A percentile compares a stretch with the other conserved stretches of the same genome.
Evolutionary conservation across 2,113 vertebrate genomes (phyloP).

Genomic region (Platycercus adscitus): DNA sequence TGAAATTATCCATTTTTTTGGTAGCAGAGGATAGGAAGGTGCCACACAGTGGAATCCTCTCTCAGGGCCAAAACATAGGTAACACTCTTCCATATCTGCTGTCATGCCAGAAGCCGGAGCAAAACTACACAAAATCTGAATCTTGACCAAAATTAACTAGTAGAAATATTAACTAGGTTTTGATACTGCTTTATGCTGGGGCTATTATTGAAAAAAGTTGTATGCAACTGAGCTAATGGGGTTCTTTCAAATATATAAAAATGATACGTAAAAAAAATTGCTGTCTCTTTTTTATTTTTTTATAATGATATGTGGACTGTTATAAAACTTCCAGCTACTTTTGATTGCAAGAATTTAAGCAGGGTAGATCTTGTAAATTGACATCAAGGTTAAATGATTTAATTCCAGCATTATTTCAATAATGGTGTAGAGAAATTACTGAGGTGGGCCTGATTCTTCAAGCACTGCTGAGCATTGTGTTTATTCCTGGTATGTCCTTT

Average conservation of each 20-base stretch:
- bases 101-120: background rate
- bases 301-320: background rate
- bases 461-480: background rate
- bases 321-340: background rate
- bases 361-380: background rate
- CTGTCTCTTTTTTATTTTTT: background rate
- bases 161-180: background rate
- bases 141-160: background rate
- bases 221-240: background rate
- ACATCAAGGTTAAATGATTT: background rate
- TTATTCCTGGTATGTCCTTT: background rate
- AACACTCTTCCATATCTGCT: background rate
- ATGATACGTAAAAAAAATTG: background rate
- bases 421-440: background rate
- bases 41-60: background rate
- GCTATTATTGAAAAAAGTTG: slow-evolving; percentile 13
- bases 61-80: background rate
- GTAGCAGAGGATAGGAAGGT: background rate
- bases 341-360: background rate
- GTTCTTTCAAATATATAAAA: background rate
- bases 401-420: background rate
- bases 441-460: background rate
- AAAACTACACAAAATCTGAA: background rate
- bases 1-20: background rate
- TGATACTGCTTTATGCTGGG: slow-evolving; percentile 29